Evolutionary conservation across 1,140 invertebrate species (phyloP).

Genomic region (Zophobas atratus): DNA sequence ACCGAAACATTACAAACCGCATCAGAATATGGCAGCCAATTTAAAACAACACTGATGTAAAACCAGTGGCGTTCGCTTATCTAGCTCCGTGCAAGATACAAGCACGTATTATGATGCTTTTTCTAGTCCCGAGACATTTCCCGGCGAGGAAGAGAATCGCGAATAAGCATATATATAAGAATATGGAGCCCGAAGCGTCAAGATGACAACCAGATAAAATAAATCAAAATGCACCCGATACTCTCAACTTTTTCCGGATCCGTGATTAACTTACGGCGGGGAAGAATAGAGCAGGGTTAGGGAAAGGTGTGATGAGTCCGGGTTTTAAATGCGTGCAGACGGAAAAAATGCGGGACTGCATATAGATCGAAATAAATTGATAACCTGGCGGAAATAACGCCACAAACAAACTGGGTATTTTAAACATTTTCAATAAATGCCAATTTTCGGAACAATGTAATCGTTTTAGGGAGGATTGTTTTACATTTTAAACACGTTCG

Average conservation of each 20-base stretch:
- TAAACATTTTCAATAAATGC: constrained; percentile 21
- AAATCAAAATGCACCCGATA: constrained; percentile 32
- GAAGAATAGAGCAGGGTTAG: neutral
- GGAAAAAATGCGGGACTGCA: too few species aligned
- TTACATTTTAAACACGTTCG: constrained; percentile 22
- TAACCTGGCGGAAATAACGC: constrained; percentile 6
- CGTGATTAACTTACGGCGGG: constrained; percentile 12
- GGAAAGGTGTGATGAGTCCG: too few species aligned
- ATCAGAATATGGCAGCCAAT: constrained; percentile 48
- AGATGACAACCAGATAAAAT: constrained; percentile 35
- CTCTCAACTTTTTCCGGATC: neutral
- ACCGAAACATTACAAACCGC: constrained; percentile 51
- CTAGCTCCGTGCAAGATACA: constrained; percentile 1
- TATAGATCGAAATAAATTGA: constrained; percentile 9
- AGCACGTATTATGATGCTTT: constrained; percentile 17
- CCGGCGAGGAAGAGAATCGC: constrained; percentile 9
- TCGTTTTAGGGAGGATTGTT: constrained; percentile 10
- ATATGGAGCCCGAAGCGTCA: constrained; percentile 8
- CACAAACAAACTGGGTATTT: constrained; percentile 3
- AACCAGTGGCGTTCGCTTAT: constrained; percentile 23
- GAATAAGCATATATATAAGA: constrained; percentile 12
- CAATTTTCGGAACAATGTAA: constrained; percentile 24
- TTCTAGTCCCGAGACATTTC: constrained; percentile 12
- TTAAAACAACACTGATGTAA: constrained; percentile 47
- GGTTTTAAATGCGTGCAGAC: too few species aligned